These are phyloP conservation scores for Microcebus ravelobensis DNA, from an alignment of 2,113 vertebrate genomes.

Conservation along the genomic window DNA sequence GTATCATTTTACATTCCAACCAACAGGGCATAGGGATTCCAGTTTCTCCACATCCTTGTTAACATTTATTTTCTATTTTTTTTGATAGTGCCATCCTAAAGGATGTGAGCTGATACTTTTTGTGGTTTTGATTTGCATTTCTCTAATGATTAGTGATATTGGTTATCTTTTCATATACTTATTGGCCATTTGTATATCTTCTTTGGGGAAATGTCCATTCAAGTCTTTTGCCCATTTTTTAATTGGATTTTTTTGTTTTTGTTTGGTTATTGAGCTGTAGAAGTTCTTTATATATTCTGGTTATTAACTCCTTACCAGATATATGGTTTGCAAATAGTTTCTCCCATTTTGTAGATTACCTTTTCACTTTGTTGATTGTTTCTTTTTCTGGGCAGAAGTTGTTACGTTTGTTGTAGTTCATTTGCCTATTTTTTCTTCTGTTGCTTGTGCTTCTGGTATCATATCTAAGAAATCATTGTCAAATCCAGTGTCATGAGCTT, in stretches of 20 bases:
- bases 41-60: not conserved
- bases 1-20: not conserved
- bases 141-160: not conserved
- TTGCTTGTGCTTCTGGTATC: not conserved
- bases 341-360: not conserved
- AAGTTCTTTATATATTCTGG: not conserved
- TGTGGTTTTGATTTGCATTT: slow-evolving; percentile 20
- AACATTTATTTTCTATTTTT: not conserved
- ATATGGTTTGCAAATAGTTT: not conserved
- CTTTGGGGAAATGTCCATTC: not conserved
- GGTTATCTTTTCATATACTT: not conserved
- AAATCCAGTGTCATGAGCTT: not conserved
- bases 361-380: not conserved
- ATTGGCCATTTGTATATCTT: not conserved
- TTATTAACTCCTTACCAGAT: not conserved
- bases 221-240: not conserved
- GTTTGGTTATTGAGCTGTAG: not conserved
- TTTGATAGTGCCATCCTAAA: not conserved
- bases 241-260: not conserved
- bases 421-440: not conserved
- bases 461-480: not conserved
- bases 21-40: not conserved
- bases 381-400: not conserved
- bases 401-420: not conserved
- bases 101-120: not conserved